phyloP scores from a whole-genome alignment of 2,888 invertebrate genomes.

The Ypsolopha sequella region DNA sequence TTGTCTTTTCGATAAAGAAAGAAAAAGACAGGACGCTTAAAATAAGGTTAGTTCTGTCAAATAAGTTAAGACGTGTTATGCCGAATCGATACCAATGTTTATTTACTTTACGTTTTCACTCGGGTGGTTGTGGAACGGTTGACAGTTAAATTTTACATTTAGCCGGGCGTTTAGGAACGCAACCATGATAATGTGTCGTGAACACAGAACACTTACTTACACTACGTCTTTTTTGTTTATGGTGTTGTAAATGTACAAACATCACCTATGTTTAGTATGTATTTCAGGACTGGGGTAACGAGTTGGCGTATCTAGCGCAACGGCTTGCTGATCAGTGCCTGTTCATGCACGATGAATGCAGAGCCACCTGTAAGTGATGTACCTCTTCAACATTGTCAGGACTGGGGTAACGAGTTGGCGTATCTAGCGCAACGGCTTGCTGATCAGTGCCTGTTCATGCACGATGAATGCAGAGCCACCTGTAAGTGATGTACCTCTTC shows the following conservation, averaged over 20 bases:
- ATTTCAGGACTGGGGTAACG: slow-evolving; percentile 51
- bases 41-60: too few species aligned
- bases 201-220: too few species aligned
- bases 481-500: slow-evolving; percentile 19
- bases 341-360: slow-evolving; percentile 54
- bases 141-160: too few species aligned
- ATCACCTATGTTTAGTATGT: background rate
- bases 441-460: slow-evolving; percentile 51
- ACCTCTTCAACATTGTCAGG: slow-evolving; percentile 13
- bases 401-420: slow-evolving; percentile 55
- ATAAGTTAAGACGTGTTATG: too few species aligned
- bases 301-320: slow-evolving; percentile 46
- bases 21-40: too few species aligned
- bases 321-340: slow-evolving; percentile 52
- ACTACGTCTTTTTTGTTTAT: too few species aligned
- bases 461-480: slow-evolving; percentile 57
- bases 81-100: too few species aligned
- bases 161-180: too few species aligned
- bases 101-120: too few species aligned
- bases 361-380: slow-evolving; percentile 41
- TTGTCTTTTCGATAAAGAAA: too few species aligned
- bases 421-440: slow-evolving; percentile 47
- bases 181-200: too few species aligned
- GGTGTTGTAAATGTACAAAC: background rate
- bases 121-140: too few species aligned